Evolutionary conservation across 1,140 invertebrate species (phyloP), one percentile per base, ranked within the genome.

Genomic region (Harlomillsia oculata): DNA sequence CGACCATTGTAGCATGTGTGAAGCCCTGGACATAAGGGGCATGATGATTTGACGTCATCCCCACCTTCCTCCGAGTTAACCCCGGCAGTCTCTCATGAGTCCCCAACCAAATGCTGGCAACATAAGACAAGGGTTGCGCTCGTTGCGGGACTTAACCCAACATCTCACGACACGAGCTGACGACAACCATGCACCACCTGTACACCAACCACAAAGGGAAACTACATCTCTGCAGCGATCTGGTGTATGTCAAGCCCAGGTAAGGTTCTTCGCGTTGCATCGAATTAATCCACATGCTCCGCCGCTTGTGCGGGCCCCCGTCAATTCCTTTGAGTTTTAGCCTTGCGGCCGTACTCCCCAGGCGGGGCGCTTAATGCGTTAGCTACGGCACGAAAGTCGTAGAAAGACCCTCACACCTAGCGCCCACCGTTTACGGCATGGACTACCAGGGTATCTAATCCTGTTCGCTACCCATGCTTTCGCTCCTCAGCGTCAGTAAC

Each of bases 281-380:
- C 74, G 73, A 75, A 75, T 75, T 75, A 75, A 75, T 72, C 73
- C 71, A 74, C 72, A 75, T 74, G 63, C 60, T 75, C 72, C 72
- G 72, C 73, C 70, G 69, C 73, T 73, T 73, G 72, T 74, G 72
- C 72, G 69, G 68, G 70, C 56, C 71, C n/a, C 73, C 71, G 73
- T 72, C 72, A 73, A 72, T 72, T 71, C 67, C 53, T 70, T 72
- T 71, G 64, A 71, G 69, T 72, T 72, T 72, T 41, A 69, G 13
- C 23, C 70, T 74, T 74, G 72, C 72, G 72, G 59, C 39, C 69
- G 69, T 75, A 75, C 64, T 75, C 66, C 69, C 68, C 71, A 75
- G 74, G 73, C 68, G 72, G 73, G 45, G 13, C 46, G 62, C 66
- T 74, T 75, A 70, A 69, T 53, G 71, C 71, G 66, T 75, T 73